These are phyloP conservation scores for Epirrita christyi DNA, from an alignment of 2,888 invertebrate species.

Conservation along the genomic window DNA sequence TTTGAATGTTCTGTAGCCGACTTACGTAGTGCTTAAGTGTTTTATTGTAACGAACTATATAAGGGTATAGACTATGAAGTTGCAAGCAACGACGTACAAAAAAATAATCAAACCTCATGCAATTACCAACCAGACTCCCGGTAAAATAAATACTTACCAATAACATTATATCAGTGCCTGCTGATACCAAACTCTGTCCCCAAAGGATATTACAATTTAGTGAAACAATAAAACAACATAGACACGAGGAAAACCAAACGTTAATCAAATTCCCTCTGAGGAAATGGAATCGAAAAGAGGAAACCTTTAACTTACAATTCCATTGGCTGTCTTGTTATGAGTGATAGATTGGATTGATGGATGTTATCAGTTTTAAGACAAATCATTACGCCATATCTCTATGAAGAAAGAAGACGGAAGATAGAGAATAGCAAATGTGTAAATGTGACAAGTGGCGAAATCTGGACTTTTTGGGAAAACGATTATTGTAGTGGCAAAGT, in stretches of 20 bases:
- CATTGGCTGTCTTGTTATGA: constrained; percentile 28
- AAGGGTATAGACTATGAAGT: too few species aligned
- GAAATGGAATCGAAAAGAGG: constrained; percentile 26
- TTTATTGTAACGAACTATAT: too few species aligned
- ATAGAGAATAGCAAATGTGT: too few species aligned
- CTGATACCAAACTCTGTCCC: constrained; percentile 39
- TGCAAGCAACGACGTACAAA: too few species aligned
- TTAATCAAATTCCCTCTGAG: constrained; percentile 38
- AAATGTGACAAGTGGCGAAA: too few species aligned
- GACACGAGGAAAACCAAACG: constrained; percentile 36
- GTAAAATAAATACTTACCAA: constrained; percentile 33
- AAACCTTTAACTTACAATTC: constrained; percentile 31
- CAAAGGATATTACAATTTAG: constrained; percentile 42
- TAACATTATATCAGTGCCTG: constrained; percentile 32
- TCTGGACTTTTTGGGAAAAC: too few species aligned
- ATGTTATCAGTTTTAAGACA: constrained; percentile 7
- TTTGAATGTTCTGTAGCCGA: too few species aligned
- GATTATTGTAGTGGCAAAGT: too few species aligned
- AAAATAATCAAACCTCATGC: too few species aligned
- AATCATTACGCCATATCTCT: not conserved
- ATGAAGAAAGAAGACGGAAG: too few species aligned
- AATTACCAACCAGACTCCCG: not conserved
- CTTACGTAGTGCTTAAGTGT: too few species aligned
- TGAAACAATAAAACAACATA: constrained; percentile 40
- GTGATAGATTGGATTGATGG: constrained; percentile 16